Conservation (phyloP, 2,113 vertebrate genomes). For the Rhodinocichla rosea region DNA sequence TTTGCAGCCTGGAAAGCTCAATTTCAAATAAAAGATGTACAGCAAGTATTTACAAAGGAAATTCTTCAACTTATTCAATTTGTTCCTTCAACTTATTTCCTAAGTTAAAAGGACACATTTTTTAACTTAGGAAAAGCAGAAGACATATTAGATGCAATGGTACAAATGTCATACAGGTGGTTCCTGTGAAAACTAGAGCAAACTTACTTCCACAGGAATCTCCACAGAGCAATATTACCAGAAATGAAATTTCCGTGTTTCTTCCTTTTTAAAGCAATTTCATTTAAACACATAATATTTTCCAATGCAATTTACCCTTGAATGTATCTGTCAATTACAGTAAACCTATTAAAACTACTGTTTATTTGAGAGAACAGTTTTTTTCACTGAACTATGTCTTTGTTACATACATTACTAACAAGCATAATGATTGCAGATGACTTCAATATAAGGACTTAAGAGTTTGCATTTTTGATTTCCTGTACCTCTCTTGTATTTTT, state of each 20-base stretch:
- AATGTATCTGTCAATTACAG: neutral
- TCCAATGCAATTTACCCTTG: neutral
- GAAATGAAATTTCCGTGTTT: neutral
- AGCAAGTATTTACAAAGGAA: neutral
- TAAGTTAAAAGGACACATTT: neutral
- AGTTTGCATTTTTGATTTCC: slow-evolving; percentile 31
- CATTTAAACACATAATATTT: neutral
- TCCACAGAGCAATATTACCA: neutral
- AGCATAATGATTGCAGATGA: neutral
- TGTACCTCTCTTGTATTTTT: neutral
- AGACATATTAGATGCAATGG: neutral
- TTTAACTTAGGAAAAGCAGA: neutral
- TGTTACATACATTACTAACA: neutral
- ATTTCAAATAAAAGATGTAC: neutral
- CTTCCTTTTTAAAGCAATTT: neutral
- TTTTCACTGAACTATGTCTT: neutral
- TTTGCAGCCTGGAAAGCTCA: neutral
- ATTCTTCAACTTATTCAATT: neutral
- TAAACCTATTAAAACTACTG: neutral
- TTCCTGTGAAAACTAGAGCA: neutral
- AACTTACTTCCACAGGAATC: neutral
- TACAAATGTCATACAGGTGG: neutral
- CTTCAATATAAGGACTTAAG: neutral
- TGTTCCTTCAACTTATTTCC: neutral
- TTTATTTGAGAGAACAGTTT: neutral